phyloP scores from a whole-genome alignment of 2,113 vertebrate genomes.

The Manacus vitellinus region DNA sequence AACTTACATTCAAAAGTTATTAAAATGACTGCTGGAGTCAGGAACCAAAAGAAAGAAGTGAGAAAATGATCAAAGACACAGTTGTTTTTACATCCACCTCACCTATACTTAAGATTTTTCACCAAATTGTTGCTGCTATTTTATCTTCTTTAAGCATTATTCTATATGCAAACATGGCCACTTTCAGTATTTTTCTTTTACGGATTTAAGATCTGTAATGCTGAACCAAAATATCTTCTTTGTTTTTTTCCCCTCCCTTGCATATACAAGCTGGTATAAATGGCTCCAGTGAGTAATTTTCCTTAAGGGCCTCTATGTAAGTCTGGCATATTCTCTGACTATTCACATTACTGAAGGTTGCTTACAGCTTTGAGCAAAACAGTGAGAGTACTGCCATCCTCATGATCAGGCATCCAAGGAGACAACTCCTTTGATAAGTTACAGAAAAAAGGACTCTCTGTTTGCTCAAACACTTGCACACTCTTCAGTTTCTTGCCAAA shows the following conservation, averaged over 20 bases:
- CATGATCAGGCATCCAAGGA: constrained; percentile 48
- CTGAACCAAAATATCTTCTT: background rate
- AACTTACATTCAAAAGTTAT: background rate
- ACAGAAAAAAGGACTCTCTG: constrained; percentile 16
- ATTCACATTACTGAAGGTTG: constrained; percentile 67
- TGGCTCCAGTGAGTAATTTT: constrained; percentile 56
- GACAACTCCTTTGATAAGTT: background rate
- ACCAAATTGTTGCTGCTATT: background rate
- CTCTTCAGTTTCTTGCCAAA: background rate
- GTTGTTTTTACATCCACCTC: background rate
- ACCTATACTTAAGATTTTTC: background rate
- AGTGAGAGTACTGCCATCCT: background rate
- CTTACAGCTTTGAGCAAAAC: constrained; percentile 66
- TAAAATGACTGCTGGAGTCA: background rate
- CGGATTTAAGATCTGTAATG: background rate
- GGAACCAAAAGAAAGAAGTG: background rate
- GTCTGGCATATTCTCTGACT: constrained; percentile 61
- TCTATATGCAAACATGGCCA: background rate
- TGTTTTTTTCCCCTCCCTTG: background rate
- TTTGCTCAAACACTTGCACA: background rate
- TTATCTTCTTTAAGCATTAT: background rate
- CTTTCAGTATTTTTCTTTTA: background rate
- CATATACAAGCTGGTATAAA: constrained; percentile 26
- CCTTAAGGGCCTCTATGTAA: constrained; percentile 49
- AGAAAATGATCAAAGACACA: background rate